Base-by-base conservation (phyloP, 2,888 invertebrate genomes). In the Calameuta pallipes region DNA sequence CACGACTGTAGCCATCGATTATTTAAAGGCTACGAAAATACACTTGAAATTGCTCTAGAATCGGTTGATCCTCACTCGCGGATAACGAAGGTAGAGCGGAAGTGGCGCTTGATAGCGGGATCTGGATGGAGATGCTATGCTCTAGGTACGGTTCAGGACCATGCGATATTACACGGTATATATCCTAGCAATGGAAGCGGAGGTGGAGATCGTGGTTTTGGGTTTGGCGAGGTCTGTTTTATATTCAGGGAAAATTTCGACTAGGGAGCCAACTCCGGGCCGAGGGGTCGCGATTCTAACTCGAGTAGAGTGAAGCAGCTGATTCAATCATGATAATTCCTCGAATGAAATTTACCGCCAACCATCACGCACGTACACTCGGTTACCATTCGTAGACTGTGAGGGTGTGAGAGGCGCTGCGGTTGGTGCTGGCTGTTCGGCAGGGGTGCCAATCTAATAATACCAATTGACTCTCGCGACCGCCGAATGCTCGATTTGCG, bases 281-380 rank as follows among this genome's bases (percentile, higher is more conserved):
- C 69, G 73, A 76, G 68, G 77, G 77, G 78, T 75, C 79, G 77
- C 71, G 80, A 82, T 80, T 80, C 76, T 75, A 78, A 79, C 80
- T 70, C 71, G 85, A 87, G 86, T 85, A 84, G 80, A 86, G 88
- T 83, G 74, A 31, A 85, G 82, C 83, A 82, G 85, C 88, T 88
- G 91, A 91, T 91, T 91, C 91, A 89, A 91, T 91, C 91, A 90
- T 90, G 91, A 91, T 91, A 91, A 91, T 91, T 91, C 90, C 87
- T 87, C 87, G 89, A 90, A 91, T 91, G 89, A 90, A 91, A 91
- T 91, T 91, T 91, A 91, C 89, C 89, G 88, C 87, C 87, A 88
- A 87, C 87, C 89, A 89, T 88, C 89, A 87, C 87, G 87, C 87
- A 88, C 87, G 87, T 87, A 88, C 81, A 78, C 76, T 80, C 85